phyloP scores from a whole-genome alignment of 2,113 vertebrate genomes.

The Elaphurus davidianus region DNA sequence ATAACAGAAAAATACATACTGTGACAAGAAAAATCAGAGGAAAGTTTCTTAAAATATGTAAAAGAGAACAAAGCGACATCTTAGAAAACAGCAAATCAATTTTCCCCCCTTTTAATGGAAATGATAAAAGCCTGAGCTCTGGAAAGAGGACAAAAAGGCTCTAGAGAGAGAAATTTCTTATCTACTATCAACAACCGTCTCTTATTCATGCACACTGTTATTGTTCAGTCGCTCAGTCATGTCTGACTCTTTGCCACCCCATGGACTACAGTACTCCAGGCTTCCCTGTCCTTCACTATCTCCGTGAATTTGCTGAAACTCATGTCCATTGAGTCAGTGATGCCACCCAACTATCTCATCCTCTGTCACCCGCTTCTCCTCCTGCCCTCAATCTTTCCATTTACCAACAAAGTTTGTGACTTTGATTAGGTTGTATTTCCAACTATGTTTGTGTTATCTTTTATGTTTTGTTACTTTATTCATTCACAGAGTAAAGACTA shows the following conservation, averaged over 20 bases:
- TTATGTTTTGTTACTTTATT: background rate
- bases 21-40: constrained; percentile 4
- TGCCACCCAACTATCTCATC: background rate
- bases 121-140: background rate
- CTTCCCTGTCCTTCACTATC: background rate
- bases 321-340: background rate
- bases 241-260: background rate
- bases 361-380: background rate
- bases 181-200: background rate
- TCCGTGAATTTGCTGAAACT: background rate
- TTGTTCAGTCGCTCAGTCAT: background rate
- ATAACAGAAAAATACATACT: constrained; percentile 8
- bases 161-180: background rate
- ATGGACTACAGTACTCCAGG: background rate
- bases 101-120: background rate
- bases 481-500: constrained; percentile 5
- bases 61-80: constrained; percentile 12
- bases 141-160: background rate
- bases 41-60: constrained; percentile 45
- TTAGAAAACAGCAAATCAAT: constrained; percentile 36
- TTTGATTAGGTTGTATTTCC: constrained; percentile 11
- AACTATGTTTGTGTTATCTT: background rate
- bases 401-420: background rate
- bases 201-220: background rate
- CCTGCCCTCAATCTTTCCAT: background rate